Base-by-base conservation (phyloP, 2,797 vertebrate species). In the Yasuhikotakia modesta region DNA sequence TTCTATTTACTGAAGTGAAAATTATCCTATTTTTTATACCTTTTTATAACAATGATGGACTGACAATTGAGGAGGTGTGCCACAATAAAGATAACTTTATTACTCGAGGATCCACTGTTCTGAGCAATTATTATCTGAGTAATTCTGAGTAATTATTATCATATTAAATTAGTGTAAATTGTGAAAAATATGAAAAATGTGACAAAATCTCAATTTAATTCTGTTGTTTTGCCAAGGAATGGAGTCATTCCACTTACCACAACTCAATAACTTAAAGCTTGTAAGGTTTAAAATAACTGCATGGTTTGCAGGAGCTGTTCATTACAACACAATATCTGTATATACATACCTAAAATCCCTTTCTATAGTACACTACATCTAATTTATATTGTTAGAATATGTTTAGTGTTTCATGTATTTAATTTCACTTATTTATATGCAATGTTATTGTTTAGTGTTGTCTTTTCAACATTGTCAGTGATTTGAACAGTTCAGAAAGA, bases 341-440 rank as follows among this genome's bases (percentile, higher is more conserved):
- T 85, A 82, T 89, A 84, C 85, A 85, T 83, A 82, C 77, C 72
- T 83, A 84, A 87, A 88, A 87, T 89, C 88, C 86, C 85, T 87
- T 83, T 87, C 83, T 87, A 76, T 89, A 83, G 83, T 87, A 79
- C 81, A 86, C 81, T 85, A 80, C 87, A 83, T 87, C 79, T 91
- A 84, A 92, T 92, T 92, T 92, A 92, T 91, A 84, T 79, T 84
- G 76, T 79, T 89, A 91, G 87, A 91, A 79, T 82, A 82, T 87
- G 68, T 94, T 94, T 93, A 95, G 91, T 96, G 95, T 96, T 96
- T 90, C 92, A 91, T 94, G 92, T 95, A 95, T 96, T 95, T 95
- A 95, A 95, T 94, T 94, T 94, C 89, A 93, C 90, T 91, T 93
- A 93, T 93, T 93, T 93, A 92, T 93, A 90, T 91, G 43, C 86